Evolutionary conservation across 2,113 vertebrate species (phyloP).

Genomic region (Gallinago undulata): DNA sequence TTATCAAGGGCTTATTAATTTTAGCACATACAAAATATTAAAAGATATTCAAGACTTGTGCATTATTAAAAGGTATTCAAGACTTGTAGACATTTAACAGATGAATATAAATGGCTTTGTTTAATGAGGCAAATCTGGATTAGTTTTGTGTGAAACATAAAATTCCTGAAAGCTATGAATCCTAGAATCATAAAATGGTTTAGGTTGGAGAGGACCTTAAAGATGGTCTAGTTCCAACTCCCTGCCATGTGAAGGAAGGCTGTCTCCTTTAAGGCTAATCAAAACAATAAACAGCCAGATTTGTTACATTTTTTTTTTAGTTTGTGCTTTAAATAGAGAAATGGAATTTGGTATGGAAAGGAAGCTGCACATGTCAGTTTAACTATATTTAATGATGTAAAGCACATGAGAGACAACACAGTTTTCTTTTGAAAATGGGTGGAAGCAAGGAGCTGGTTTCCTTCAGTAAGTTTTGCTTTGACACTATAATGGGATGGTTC

Average conservation of each 20-base stretch:
- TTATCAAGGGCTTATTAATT: neutral
- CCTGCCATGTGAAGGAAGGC: neutral
- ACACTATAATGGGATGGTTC: neutral
- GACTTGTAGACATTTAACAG: neutral
- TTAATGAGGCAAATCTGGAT: neutral
- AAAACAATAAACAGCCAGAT: neutral
- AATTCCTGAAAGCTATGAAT: neutral
- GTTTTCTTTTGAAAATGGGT: neutral
- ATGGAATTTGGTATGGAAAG: neutral
- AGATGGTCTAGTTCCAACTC: neutral
- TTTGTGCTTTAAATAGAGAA: neutral
- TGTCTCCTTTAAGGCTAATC: neutral
- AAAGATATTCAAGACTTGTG: neutral
- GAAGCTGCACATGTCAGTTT: neutral
- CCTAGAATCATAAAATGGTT: neutral
- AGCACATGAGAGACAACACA: neutral
- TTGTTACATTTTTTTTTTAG: neutral
- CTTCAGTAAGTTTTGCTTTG: neutral
- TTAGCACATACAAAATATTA: neutral
- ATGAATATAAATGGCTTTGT: neutral
- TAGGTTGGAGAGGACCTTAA: neutral
- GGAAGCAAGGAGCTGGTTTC: neutral
- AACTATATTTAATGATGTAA: neutral
- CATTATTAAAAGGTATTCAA: neutral
- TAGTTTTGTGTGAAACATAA: neutral